These are phyloP conservation scores for Piliocolobus tephrosceles DNA, from an alignment of 2,113 vertebrate genomes.

Conservation along the genomic window DNA sequence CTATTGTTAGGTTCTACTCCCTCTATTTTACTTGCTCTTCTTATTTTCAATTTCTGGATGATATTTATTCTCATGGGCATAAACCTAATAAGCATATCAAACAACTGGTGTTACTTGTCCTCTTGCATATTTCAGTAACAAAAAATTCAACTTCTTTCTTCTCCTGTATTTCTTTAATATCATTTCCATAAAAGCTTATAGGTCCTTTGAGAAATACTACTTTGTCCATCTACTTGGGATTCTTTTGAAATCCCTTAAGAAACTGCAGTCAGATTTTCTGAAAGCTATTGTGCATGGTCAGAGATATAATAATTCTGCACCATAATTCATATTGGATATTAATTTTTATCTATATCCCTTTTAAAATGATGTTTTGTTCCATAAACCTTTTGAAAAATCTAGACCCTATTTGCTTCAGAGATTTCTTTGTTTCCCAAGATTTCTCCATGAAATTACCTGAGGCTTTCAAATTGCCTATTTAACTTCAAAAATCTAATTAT, in stretches of 20 bases:
- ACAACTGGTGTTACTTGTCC: not conserved
- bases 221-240: conserved; percentile 3
- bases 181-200: not conserved
- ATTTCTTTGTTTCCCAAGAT: conserved; percentile 34
- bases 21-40: not conserved
- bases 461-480: conserved; percentile 43
- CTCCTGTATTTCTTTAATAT: not conserved
- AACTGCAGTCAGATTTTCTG: conserved; percentile 19
- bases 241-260: conserved; percentile 43
- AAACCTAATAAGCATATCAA: not conserved
- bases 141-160: not conserved
- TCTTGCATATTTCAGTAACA: conserved; percentile 5
- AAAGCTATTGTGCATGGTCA: not conserved
- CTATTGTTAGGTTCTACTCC: not conserved
- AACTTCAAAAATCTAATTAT: conserved; percentile 46
- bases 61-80: not conserved
- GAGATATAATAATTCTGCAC: conserved; percentile 31
- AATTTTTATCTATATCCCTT: conserved; percentile 53
- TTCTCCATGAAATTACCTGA: conserved; percentile 56
- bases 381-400: conserved; percentile 49
- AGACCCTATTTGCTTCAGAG: conserved; percentile 2
- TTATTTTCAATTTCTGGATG: not conserved
- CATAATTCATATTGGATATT: conserved; percentile 6
- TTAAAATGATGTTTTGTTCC: conserved; percentile 52
- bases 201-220: not conserved